phyloP scores from a whole-genome alignment of 2,888 invertebrate genomes.

The Hydropsyche betteni region DNA sequence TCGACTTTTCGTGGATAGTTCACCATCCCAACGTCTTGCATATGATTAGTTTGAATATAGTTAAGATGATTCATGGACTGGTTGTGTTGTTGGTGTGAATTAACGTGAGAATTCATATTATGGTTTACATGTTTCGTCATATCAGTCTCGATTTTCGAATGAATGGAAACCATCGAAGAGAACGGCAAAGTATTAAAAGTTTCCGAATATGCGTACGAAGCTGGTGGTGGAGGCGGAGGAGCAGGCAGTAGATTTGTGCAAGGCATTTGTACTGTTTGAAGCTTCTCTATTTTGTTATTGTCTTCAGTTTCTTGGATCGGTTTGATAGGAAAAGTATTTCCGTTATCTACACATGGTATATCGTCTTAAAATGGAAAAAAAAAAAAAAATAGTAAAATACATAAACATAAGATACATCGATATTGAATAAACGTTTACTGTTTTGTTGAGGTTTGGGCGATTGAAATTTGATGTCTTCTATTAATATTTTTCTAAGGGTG shows the following conservation, averaged over 20 bases:
- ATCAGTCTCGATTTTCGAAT: conserved; percentile 35
- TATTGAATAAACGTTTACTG: neutral
- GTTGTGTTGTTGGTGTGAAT: conserved; percentile 42
- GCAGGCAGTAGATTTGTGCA: neutral
- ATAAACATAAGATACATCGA: neutral
- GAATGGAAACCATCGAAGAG: conserved; percentile 34
- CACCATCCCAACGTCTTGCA: conserved; percentile 13
- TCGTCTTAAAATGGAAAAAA: conserved; percentile 11
- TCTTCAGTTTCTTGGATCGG: neutral
- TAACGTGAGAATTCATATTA: conserved; percentile 38
- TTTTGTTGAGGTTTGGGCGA: conserved; percentile 1
- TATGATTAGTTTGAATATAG: conserved; percentile 41
- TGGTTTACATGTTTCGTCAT: neutral
- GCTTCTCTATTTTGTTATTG: conserved; percentile 11
- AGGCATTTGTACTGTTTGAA: neutral
- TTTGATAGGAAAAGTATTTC: neutral
- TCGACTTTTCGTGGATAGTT: conserved; percentile 31
- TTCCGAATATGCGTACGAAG: conserved; percentile 40
- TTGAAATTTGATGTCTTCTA: conserved; percentile 54
- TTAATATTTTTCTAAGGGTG: conserved; percentile 59
- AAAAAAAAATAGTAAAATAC: neutral
- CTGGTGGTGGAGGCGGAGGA: conserved; percentile 17
- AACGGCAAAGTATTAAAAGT: conserved; percentile 38
- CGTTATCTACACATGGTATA: neutral
- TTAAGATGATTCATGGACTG: conserved; percentile 42